Evolutionary conservation across 2,113 vertebrate species (phyloP), one percentile per base, ranked within the genome.

Genomic region (Pteronura brasiliensis): DNA sequence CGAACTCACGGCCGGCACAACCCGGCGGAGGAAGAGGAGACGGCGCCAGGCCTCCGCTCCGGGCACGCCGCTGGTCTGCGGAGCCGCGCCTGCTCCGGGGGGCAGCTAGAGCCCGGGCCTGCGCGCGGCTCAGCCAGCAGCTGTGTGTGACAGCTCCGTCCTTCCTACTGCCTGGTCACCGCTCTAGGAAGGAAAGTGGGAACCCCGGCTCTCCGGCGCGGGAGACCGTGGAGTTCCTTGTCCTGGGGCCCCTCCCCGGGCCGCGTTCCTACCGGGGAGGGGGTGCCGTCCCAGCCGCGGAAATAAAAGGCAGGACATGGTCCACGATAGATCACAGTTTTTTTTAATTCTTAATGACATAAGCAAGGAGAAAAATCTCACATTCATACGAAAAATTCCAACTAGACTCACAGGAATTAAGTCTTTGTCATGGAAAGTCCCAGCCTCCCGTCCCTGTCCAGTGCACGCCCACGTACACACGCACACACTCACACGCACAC

Each of bases 341-440:
- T 90, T 88, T 88, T 98, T 88, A 98, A 99, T 99, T 99, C 93
- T 98, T 98, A 98, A 97, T 93, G 97, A 98, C 97, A 84, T 63
- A 98, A 99, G 98, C 97, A 96, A 98, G 79, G 86, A 96, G 95
- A 96, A 96, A 90, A 98, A 96, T 65, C 96, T 98, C 98, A 99
- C 98, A 98, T 98, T 98, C 98, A 98, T 97, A 98, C 98, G 97
- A 98, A 98, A 98, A 98, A 96, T 95, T 94, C 96, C 98, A 91
- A 93, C 93, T 98, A 98, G 97, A 81, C 96, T 95, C 97, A 93
- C 94, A 98, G 98, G 98, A 99, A 98, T 98, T 87, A 97, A 91
- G 92, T 98, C 94, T 90, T 65, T 63, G 82, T 93, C 34, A 84
- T 39, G 57, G 96, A 72, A 94, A 97, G 93, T 65, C 92, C 90